Base-by-base conservation (phyloP, 2,888 invertebrate species). In the Limulus polyphemus region DNA sequence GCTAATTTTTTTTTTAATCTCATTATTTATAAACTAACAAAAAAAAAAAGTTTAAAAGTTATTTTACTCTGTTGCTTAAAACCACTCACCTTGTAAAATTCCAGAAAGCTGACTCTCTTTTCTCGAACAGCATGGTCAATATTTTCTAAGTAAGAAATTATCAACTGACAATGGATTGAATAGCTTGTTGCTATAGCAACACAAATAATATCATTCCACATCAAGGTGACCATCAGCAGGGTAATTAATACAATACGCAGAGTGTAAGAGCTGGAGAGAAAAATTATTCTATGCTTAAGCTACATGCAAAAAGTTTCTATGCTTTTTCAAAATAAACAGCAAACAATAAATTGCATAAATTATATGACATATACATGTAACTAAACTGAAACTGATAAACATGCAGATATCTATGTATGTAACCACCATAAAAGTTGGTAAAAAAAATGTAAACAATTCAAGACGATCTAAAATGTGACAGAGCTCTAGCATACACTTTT, bases 101-200 rank as follows among this genome's bases (percentile, higher is more conserved):
- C 66, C 52, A 60, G 62, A 49, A 68, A 62, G 12, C 54, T 49
- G 11, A 68, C 59, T 46, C 61, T 81, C 57, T 61, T 61, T 48
- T 67, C 67, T 50, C 62, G 14, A 11, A 67, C 55, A 1, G 57
- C 51, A 47, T 56, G 52, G 13, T 65, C 58, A 14, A 68, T 55
- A 51, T 57, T 62, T 12, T 51, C 14, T 5, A 89, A 79, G 73
- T 88, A 88, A 0, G 85, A 84, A 65, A 84, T 83, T 67, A 90
- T 74, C 61, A 90, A 77, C 74, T 88, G 87, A 57, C 86, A 87
- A 78, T 90, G 88, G 32, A 90, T 80, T 71, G 88, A 88, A 75
- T 89, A 90, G 75, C 86, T 88, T 48, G 86, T 85, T 67, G 89
- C 83, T 59, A 89, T 83, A 5, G 88, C 85, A n/a, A 87, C 86